A percentile compares a stretch with the other conserved stretches of the same genome.
Conservation (phyloP, 2,888 invertebrate genomes). For the Heteromyza rotundicornis region DNA sequence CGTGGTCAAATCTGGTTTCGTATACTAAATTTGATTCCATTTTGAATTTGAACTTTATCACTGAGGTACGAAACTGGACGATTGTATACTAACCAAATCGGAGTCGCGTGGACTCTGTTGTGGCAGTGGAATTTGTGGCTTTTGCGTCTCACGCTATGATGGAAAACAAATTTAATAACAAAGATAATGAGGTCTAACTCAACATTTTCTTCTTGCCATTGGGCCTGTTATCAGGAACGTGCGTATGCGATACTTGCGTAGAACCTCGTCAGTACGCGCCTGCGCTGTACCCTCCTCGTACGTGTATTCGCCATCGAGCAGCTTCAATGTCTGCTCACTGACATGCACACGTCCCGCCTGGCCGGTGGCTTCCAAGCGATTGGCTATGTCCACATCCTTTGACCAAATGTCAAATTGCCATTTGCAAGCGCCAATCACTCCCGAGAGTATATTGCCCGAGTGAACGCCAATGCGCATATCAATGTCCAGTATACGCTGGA, state of each 20-base stretch:
- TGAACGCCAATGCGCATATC: conserved; percentile 96
- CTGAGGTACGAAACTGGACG: too few relatives aligned
- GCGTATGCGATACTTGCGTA: conserved; percentile 73
- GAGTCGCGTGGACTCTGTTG: too few relatives aligned
- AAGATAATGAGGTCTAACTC: background rate
- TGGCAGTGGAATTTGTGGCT: too few relatives aligned
- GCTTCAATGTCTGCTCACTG: conserved; percentile 78
- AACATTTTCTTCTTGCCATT: conserved; percentile 54
- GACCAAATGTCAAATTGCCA: conserved; percentile 97
- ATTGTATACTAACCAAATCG: too few relatives aligned
- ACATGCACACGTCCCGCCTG: conserved; percentile 87
- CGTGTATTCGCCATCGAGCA: conserved; percentile 70
- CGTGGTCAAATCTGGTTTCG: conserved; percentile 26
- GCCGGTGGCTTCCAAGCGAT: conserved; percentile 91
- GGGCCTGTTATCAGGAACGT: conserved; percentile 77
- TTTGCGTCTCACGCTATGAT: too few relatives aligned
- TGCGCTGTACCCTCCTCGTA: conserved; percentile 77
- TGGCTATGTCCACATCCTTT: conserved; percentile 89
- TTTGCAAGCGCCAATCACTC: conserved; percentile 87
- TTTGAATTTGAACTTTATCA: too few relatives aligned
- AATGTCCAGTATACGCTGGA: conserved; percentile 80
- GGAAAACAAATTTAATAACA: background rate
- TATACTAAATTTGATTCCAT: too few relatives aligned
- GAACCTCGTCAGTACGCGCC: conserved; percentile 70
- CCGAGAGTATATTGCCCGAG: conserved; percentile 86